Percentiles rank a stretch among this genome's conserved stretches.
phyloP scores from a whole-genome alignment of 2,888 invertebrate species.

The Drosophila mulleri region DNA sequence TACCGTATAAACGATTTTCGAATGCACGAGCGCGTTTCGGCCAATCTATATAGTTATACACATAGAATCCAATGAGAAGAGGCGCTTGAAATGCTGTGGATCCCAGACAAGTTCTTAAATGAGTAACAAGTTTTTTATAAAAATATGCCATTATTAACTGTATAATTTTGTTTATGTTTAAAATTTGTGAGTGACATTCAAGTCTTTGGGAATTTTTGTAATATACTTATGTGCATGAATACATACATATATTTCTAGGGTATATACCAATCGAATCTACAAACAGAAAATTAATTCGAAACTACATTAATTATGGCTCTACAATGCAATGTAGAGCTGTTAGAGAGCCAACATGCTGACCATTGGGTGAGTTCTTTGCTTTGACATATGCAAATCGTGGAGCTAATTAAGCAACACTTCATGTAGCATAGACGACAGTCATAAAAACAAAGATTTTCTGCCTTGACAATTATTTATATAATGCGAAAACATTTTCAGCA shows the following conservation, averaged over 20 bases:
- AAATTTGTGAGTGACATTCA: background rate
- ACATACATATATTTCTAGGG: slow-evolving; percentile 9
- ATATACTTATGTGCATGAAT: background rate
- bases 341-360: background rate
- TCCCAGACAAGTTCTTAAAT: slow-evolving; percentile 18
- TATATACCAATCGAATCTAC: slow-evolving; percentile 2
- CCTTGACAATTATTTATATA: slow-evolving; percentile 40
- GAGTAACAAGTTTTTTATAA: slow-evolving; percentile 10
- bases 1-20: slow-evolving; percentile 11
- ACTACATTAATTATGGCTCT: slow-evolving; percentile 54
- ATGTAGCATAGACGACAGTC: slow-evolving; percentile 40
- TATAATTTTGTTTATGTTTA: background rate
- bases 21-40: background rate
- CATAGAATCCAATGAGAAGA: slow-evolving; percentile 24
- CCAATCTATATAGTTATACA: slow-evolving; percentile 20
- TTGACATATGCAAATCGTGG: slow-evolving; percentile 71
- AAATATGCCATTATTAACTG: slow-evolving; percentile 12
- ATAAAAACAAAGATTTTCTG: slow-evolving; percentile 50
- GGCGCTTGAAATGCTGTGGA: slow-evolving; percentile 22
- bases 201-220: background rate
- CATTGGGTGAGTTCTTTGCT: slow-evolving; percentile 46
- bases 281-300: slow-evolving; percentile 21
- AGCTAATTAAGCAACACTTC: slow-evolving; percentile 68
- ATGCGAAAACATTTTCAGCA: slow-evolving; percentile 53
- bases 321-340: slow-evolving; percentile 15